Conservation (phyloP, 2,888 invertebrate species). For the Noctua fimbriata region DNA sequence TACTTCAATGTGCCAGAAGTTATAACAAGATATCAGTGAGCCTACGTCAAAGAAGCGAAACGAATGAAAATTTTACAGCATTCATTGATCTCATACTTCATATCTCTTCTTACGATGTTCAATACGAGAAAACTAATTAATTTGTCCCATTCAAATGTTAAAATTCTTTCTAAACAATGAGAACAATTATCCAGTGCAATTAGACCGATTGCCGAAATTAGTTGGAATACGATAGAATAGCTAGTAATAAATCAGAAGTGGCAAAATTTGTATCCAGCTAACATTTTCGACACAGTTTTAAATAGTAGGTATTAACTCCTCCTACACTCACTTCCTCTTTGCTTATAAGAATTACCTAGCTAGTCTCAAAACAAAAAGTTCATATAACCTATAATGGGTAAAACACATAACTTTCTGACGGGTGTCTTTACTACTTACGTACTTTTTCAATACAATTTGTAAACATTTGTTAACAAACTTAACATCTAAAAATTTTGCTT, state of each 20-base stretch:
- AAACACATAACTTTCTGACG: neutral
- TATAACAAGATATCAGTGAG: slow-evolving; percentile 10
- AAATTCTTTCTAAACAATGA: slow-evolving; percentile 46
- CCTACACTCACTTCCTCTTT: neutral
- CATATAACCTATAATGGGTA: neutral
- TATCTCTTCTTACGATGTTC: slow-evolving; percentile 31
- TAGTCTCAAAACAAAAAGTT: neutral
- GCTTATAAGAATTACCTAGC: neutral
- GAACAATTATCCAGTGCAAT: slow-evolving; percentile 37
- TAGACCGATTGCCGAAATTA: slow-evolving; percentile 40
- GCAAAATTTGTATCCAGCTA: neutral
- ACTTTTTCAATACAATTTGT: too few relatives aligned
- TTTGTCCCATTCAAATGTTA: slow-evolving; percentile 62
- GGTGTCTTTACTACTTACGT: too few relatives aligned
- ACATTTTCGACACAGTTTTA: neutral
- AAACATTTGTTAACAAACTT: too few relatives aligned
- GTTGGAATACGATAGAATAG: slow-evolving; percentile 5
- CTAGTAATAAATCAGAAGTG: slow-evolving; percentile 1
- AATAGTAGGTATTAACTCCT: neutral
- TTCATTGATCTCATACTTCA: slow-evolving; percentile 50
- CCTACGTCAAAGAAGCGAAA: slow-evolving; percentile 43
- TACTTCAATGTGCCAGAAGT: slow-evolving; percentile 10
- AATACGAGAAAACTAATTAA: slow-evolving; percentile 60
- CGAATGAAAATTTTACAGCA: slow-evolving; percentile 64
- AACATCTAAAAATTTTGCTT: too few relatives aligned